Conservation (phyloP, 2,797 vertebrate genomes). For the Tokudaia tokunoshimensis region DNA sequence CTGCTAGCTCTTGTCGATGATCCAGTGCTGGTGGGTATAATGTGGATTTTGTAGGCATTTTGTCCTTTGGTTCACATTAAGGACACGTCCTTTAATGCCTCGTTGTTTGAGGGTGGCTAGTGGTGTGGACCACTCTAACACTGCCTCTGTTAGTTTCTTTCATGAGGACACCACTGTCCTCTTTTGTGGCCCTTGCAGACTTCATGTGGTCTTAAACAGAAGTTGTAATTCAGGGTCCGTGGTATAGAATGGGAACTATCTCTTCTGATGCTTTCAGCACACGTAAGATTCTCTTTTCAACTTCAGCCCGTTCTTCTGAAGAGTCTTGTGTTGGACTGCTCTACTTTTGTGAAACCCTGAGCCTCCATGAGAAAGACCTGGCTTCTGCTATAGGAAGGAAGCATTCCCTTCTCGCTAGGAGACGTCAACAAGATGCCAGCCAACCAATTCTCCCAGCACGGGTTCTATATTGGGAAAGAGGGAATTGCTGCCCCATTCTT, state of each 20-base stretch:
- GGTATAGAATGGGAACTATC: neutral
- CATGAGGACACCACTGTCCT: neutral
- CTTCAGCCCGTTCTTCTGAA: neutral
- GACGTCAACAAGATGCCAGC: neutral
- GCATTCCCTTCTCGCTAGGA: neutral
- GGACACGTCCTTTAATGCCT: neutral
- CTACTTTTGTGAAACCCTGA: neutral
- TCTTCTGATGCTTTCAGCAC: neutral
- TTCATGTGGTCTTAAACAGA: neutral
- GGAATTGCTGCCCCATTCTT: neutral
- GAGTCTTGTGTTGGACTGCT: neutral
- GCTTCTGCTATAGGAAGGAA: neutral
- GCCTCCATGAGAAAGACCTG: neutral
- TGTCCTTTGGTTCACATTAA: neutral
- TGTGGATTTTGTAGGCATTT: neutral
- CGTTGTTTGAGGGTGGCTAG: neutral
- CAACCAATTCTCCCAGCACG: neutral
- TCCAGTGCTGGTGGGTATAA: neutral
- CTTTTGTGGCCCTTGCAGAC: neutral
- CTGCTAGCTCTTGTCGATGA: neutral
- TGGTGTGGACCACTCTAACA: neutral
- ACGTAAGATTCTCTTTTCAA: neutral
- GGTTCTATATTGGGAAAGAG: neutral
- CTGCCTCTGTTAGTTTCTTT: conserved; percentile 45
- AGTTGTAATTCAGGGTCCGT: neutral